These are phyloP conservation scores for Eulimnadia texana DNA, from an alignment of 1,140 invertebrate genomes.

Conservation along the genomic window DNA sequence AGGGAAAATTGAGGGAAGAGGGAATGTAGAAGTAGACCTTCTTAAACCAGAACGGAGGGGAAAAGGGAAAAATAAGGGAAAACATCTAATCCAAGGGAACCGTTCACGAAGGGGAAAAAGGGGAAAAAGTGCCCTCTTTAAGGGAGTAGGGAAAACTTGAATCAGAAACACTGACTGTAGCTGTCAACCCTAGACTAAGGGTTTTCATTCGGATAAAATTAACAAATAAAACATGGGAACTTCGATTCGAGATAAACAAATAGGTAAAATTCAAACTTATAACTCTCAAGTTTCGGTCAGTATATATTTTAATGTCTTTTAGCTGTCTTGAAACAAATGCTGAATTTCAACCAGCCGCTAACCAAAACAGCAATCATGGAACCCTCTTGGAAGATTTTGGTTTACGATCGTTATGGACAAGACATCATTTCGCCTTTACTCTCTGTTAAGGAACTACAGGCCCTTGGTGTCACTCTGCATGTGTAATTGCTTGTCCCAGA, in stretches of 20 bases:
- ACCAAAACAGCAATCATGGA: constrained; percentile 58
- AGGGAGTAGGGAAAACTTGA: too few species aligned
- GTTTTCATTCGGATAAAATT: too few species aligned
- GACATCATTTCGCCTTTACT: constrained; percentile 96
- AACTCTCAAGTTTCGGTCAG: too few species aligned
- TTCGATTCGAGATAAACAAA: constrained; percentile 14
- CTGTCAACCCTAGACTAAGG: too few species aligned
- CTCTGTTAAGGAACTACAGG: constrained; percentile 87
- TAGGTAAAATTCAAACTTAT: not conserved
- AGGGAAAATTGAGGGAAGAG: too few species aligned
- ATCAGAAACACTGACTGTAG: too few species aligned
- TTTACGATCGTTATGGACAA: constrained; percentile 91
- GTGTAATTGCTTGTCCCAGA: constrained; percentile 45
- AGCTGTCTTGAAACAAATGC: constrained; percentile 83
- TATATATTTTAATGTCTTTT: constrained; percentile 22
- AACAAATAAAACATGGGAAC: constrained; percentile 12
- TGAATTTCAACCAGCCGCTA: constrained; percentile 73
- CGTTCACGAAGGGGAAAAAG: too few species aligned
- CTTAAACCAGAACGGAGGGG: too few species aligned
- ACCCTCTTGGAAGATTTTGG: constrained; percentile 87
- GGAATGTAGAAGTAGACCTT: too few species aligned
- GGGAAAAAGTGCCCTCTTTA: too few species aligned
- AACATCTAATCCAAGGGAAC: too few species aligned
- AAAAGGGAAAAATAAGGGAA: too few species aligned
- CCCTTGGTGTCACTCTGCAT: constrained; percentile 92